Base-by-base conservation (phyloP, 2,797 vertebrate genomes). In the Acanthopagrus latus region DNA sequence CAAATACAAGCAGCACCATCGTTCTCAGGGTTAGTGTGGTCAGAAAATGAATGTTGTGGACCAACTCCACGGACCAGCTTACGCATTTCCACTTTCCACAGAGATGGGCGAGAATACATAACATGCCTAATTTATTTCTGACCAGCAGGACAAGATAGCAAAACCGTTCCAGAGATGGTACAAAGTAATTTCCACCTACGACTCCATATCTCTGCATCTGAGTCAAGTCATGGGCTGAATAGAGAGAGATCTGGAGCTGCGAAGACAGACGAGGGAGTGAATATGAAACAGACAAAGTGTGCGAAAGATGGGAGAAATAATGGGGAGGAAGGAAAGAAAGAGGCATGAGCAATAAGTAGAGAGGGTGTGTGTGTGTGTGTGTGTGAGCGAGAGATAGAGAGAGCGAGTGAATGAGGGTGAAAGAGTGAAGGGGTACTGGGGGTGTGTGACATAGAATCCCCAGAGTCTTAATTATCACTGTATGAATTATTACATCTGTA, bases 401-500 rank as follows among this genome's bases (percentile, higher is more conserved):
- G 69, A 58, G 58, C 64, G 67, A 38, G 59, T 25, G 76, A 56
- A 47, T 64, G 38, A 71, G 67, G 69, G 78, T 70, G 78, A 76
- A 82, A 63, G 86, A 80, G 74, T 70, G 84, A 81, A 74, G 71
- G 83, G 75, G 77, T 70, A 82, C 71, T 78, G 76, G 57, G 87
- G 83, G 88, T 75, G 78, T 88, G 77, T 89, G 90, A 89, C 89
- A 90, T 74, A 81, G 58, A 80, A 62, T 94, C 93, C 87, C 91
- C 17, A 57, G 92, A 92, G 93, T 89, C 88, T 82, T 91, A 90
- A 93, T 94, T 94, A 94, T 92, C 88, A 91, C 89, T 86, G 91
- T 94, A 92, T 93, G 91, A 94, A 93, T 94, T 93, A 94, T 93
- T 92, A 92, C 83, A 90, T 90, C 86, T 91, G 87, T 84, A 88